phyloP scores from a whole-genome alignment of 2,888 invertebrate species.

The Rotaria magnacalcarata region DNA sequence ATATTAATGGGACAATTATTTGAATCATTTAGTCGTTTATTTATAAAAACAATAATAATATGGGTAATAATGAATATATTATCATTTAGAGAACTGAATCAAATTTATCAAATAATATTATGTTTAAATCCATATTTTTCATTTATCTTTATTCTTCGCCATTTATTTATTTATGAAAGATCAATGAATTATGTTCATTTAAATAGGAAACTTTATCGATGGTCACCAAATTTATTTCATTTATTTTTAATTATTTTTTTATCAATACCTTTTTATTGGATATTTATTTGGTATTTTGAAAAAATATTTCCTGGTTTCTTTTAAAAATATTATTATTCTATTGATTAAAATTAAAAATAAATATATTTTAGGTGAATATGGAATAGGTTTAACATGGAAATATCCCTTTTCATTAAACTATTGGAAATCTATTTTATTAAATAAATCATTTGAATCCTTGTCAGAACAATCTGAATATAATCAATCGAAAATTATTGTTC shows the following conservation, averaged over 20 bases:
- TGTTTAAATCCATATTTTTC: constrained; percentile 7
- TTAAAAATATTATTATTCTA: too few relatives aligned
- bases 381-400: not conserved
- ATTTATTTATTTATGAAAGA: not conserved
- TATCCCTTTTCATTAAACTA: not conserved
- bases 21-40: not conserved
- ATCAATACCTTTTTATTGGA: not conserved
- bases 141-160: not conserved
- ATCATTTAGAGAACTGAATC: not conserved
- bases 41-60: not conserved
- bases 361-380: not conserved
- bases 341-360: not conserved
- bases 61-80: not conserved
- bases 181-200: not conserved
- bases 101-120: not conserved
- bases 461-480: too few relatives aligned
- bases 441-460: not conserved
- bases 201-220: not conserved
- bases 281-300: constrained; percentile 25
- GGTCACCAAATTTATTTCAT: not conserved
- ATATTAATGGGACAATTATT: constrained; percentile 23
- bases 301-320: not conserved
- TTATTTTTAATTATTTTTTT: not conserved
- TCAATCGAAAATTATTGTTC: too few relatives aligned
- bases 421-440: not conserved